Evolutionary conservation across 2,888 invertebrate species (phyloP), one percentile per base, ranked within the genome.

Genomic region (Drosophila macrothrix): DNA sequence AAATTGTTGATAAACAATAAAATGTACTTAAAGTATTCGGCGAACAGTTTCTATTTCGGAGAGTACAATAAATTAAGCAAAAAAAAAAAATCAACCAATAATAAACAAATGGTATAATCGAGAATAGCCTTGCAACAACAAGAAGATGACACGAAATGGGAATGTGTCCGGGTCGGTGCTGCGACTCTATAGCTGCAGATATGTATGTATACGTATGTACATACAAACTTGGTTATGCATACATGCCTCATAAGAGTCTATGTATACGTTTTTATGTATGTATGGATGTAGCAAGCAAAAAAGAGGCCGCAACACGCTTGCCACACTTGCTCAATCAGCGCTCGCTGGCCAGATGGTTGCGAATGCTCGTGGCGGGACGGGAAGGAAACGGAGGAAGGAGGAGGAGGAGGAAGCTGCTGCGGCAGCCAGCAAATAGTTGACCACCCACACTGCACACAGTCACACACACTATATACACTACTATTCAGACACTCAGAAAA

Each of bases 1-100:
- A 73, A 73, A 59, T 14, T 81, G 81, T 79, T 79, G 73, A 81
- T 73, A 77, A 79, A 69, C 81, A 81, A 81, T 73, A 66, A 81
- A 77, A 81, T 81, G 67, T 54, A 73, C 61, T 69, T 61, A 56
- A 67, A 68, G 60, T 73, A 58, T 53, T 58, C 28, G 56, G 10
- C 55, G 54, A 63, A 64, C 28, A 49, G 50, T 59, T 68, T 76
- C 41, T 29, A 62, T 50, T 63, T 46, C 39, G 25, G 4, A 46
- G 41, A 50, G 55, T 56, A 61, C 50, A 61, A 50, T 65, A 46
- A 59, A 69, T 55, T 43, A 50, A 54, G 63, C 39, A 53, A 55
- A 31, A 12, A 39, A 49, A 19, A 35, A n/a, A 37, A 55, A 59
- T 14, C 1, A 31, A 31, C n/a, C 50, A 75, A 28, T 22, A 73